Base-by-base conservation (phyloP, 92 coral and sea anemone species). In the Palythoa caribaeorum region DNA sequence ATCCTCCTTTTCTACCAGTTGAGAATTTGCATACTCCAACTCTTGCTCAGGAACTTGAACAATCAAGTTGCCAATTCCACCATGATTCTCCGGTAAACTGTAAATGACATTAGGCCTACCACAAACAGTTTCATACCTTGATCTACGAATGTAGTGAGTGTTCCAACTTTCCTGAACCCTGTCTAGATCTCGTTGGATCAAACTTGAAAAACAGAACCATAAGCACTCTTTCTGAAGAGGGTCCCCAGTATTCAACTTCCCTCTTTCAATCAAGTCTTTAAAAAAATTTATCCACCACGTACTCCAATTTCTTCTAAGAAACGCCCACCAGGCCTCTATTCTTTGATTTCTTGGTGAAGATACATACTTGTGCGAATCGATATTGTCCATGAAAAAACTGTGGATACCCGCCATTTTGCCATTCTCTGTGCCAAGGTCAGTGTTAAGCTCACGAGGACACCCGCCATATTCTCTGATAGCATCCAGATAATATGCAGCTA, bases 341-440 rank as follows among this genome's bases (percentile, higher is more conserved):
- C 87, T 57, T 66, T 83, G 87, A 16, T 83, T 83, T 63, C 87
- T 83, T 19, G 75, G 87, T 20, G 87, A 83, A 12, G 88, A 12
- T n/a, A 84, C 80, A 73, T 84, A 84, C 39, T 59, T 84, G 68
- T 84, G 83, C 20, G 88, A 84, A 71, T 53, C 77, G 4, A 44
- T 2, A 44, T 83, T 51, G 69, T 83, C 21, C 77, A 59, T 83
- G 37, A 83, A 83, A 83, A 70, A 71, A 52, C 81, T 38, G 37
- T 68, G 81, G 40, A 75, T 86, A 55, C 71, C 89, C 54, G 89
- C 89, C 84, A 85, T 85, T 14, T 83, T 75, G 62, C 84, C 89
- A 86, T 86, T 86, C 65, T 86, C 89, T 73, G 89, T 86, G 38
- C 89, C 89, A 35, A 86, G 69, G 83, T 86, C 89, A 44, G 89